Evolutionary conservation across 2,113 vertebrate genomes (phyloP).

Genomic region (Neodontobutis hainanensis): DNA sequence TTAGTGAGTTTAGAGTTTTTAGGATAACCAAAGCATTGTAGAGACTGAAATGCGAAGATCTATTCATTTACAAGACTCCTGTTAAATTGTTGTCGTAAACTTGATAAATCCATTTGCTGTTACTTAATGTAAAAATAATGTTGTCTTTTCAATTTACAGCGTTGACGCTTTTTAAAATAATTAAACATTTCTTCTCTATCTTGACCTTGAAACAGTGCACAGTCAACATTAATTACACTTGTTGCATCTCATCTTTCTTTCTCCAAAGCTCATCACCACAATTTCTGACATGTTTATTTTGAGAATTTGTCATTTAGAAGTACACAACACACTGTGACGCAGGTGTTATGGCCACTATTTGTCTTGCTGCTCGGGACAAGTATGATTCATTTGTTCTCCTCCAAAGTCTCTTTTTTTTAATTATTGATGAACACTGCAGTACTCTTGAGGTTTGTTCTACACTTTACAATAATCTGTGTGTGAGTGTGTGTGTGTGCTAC

Average conservation of each 20-base stretch:
- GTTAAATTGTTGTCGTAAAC: too few relatives aligned
- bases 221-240: background rate
- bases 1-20: too few relatives aligned
- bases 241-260: background rate
- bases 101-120: too few relatives aligned
- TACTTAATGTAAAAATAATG: background rate
- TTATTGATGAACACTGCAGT: constrained; percentile 66
- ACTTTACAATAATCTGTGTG: constrained; percentile 26
- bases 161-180: background rate
- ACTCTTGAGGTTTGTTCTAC: constrained; percentile 33
- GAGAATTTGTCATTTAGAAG: constrained; percentile 24
- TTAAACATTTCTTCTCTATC: background rate
- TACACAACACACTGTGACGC: constrained; percentile 8
- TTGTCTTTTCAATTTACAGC: background rate
- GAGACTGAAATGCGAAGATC: too few relatives aligned
- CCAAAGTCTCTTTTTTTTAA: constrained; percentile 55
- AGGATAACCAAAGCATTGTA: too few relatives aligned
- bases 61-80: too few relatives aligned
- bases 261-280: background rate
- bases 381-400: constrained; percentile 53
- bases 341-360: constrained; percentile 48
- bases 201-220: background rate
- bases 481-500: constrained; percentile 24
- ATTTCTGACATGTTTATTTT: constrained; percentile 6
- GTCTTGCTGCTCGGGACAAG: constrained; percentile 39